Conservation (phyloP, 1,140 invertebrate genomes). For the Anoplophora glabripennis region DNA sequence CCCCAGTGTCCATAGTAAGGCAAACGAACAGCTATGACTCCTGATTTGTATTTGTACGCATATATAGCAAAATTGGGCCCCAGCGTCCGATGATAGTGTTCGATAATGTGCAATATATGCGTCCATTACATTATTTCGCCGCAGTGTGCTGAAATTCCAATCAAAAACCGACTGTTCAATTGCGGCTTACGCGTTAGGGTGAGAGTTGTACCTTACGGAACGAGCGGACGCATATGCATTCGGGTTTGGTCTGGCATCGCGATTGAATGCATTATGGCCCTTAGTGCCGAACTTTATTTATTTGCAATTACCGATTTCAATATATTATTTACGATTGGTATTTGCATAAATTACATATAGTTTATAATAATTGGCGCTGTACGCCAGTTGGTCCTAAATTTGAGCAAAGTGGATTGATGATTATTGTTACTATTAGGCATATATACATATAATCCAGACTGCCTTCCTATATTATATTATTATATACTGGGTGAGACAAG, state of each 20-base stretch:
- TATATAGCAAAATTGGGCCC: slow-evolving; percentile 26
- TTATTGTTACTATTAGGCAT: no score
- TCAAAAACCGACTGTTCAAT: background rate
- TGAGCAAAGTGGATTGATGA: no score
- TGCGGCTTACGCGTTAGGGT: slow-evolving; percentile 1
- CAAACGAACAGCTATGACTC: slow-evolving; percentile 12
- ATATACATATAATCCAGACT: no score
- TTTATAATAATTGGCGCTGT: background rate
- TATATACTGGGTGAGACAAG: no score
- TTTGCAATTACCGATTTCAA: slow-evolving; percentile 5
- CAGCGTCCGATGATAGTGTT: slow-evolving; percentile 7
- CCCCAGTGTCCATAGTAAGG: background rate
- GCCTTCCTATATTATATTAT: no score
- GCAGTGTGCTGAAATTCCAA: background rate
- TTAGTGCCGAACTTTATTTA: slow-evolving; percentile 13
- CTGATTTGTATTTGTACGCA: slow-evolving; percentile 29
- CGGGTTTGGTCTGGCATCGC: background rate
- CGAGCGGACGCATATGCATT: background rate
- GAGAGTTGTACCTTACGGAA: background rate
- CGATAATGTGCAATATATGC: slow-evolving; percentile 16
- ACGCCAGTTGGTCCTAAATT: no score
- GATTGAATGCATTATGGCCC: slow-evolving; percentile 11
- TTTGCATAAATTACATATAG: slow-evolving; percentile 16
- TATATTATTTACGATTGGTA: slow-evolving; percentile 16
- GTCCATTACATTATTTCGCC: slow-evolving; percentile 9